Conservation (phyloP, 1,140 invertebrate species). For the Ericerus pela region DNA sequence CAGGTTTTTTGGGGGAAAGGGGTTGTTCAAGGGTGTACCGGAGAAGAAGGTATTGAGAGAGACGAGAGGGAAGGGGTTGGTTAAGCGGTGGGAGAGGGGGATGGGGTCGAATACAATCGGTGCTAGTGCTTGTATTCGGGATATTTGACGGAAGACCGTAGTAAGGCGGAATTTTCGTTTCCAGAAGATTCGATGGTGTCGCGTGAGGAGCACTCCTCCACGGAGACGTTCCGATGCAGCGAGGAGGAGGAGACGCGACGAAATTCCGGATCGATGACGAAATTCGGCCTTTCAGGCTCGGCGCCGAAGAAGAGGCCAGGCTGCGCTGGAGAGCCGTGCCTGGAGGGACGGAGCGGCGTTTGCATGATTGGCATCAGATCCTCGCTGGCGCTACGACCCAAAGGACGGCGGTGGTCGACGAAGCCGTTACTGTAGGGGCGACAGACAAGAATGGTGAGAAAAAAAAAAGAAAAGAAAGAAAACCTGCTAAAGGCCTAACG, state of each 20-base stretch:
- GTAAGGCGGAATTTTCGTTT: slow-evolving; percentile 10
- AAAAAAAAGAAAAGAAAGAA: no score
- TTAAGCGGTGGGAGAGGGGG: neutral
- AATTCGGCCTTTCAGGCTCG: neutral
- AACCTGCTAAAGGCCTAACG: no score
- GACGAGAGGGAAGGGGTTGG: neutral
- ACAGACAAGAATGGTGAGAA: no score
- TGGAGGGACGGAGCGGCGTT: neutral
- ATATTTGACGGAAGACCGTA: slow-evolving; percentile 3
- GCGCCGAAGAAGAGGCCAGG: neutral
- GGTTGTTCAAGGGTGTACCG: neutral
- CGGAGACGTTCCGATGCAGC: slow-evolving; percentile 7
- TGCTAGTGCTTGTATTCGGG: slow-evolving; percentile 13
- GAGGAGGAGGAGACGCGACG: slow-evolving; percentile 1
- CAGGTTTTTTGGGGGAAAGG: neutral
- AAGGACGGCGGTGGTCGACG: neutral
- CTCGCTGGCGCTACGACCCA: slow-evolving; percentile 10
- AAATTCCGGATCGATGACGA: neutral
- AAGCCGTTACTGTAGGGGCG: slow-evolving; percentile 1
- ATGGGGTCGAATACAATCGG: neutral
- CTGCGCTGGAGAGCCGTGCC: neutral
- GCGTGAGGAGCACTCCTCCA: slow-evolving; percentile 7
- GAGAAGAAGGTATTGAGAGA: neutral
- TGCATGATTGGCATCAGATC: slow-evolving; percentile 7
- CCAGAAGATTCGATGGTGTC: slow-evolving; percentile 14